Evolutionary conservation across 2,888 invertebrate species (phyloP), one percentile per base, ranked within the genome.

Genomic region (Epiblema foenella): DNA sequence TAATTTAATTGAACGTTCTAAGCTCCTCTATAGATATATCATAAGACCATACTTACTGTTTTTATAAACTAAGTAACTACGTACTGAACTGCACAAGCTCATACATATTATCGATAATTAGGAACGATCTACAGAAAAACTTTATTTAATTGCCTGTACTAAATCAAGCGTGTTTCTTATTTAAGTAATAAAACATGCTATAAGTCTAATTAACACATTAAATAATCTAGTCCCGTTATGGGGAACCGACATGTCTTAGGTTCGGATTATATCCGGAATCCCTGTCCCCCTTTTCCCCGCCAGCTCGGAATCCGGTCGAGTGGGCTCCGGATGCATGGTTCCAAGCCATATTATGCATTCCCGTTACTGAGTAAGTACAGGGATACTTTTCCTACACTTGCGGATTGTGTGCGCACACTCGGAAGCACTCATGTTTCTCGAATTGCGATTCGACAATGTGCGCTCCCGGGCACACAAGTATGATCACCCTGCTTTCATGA

Each of bases 151-250:
- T n/a, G n/a, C 7, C 42, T 7, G 5, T 42, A 5, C 33, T 42
- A 15, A 42, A 42, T 15, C 42, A 15, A 42, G 15, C n/a, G 42
- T 46, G 46, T 12, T 46, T n/a, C 8, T 39, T 39, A 9, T 10
- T 12, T 39, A 7, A 5, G 24, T 46, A 8, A 54, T 46, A 8
- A 54, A 24, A 12, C 56, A 8, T 39, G 12, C 37, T 39, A 39
- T 12, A 37, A 58, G 12, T 37, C 20, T 24, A 60, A 60, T 60
- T 46, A 46, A 46, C 24, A 46, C 60, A 39, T 60, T 60, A 46
- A 11, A 39, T 39, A 4, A 39, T 39, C 39, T 11, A 59, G 46
- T 42, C 24, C n/a, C 60, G n/a, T 46, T n/a, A 49, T 46, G 2
- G 29, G 46, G 46, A 63, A 12, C 2, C 17, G 37, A 33, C 51